phyloP scores from a whole-genome alignment of 2,113 vertebrate species.

The Myanophis thanlyinensis region DNA sequence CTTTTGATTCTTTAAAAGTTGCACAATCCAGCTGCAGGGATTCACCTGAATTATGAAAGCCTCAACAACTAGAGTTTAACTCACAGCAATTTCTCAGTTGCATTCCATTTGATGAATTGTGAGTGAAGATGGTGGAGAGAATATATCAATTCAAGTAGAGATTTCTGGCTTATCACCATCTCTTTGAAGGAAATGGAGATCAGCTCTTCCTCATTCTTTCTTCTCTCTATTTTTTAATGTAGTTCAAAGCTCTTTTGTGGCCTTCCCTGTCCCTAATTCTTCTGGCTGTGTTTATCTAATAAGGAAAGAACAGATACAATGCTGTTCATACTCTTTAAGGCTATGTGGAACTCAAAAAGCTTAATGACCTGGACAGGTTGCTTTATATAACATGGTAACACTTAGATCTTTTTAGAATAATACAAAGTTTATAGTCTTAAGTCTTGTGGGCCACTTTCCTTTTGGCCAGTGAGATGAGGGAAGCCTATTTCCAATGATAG shows the following conservation, averaged over 20 bases:
- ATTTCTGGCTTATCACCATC: background rate
- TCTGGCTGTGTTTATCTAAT: background rate
- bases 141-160: background rate
- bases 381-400: background rate
- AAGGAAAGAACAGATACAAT: background rate
- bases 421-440: background rate
- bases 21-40: background rate
- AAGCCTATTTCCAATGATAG: background rate
- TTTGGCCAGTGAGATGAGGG: background rate
- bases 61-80: background rate
- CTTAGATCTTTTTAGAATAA: background rate
- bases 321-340: background rate
- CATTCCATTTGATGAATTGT: background rate
- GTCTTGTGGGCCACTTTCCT: background rate
- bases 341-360: background rate
- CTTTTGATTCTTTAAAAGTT: background rate
- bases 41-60: background rate
- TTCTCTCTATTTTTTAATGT: background rate
- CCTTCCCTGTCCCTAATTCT: background rate
- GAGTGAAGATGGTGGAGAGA: background rate
- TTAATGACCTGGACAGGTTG: background rate
- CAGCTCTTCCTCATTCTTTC: background rate
- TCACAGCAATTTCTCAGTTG: background rate
- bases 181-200: background rate
- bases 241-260: background rate